Percentiles rank a stretch among this genome's conserved stretches.
phyloP scores from a whole-genome alignment of 2,888 invertebrate species.

The Torymus auratus region DNA sequence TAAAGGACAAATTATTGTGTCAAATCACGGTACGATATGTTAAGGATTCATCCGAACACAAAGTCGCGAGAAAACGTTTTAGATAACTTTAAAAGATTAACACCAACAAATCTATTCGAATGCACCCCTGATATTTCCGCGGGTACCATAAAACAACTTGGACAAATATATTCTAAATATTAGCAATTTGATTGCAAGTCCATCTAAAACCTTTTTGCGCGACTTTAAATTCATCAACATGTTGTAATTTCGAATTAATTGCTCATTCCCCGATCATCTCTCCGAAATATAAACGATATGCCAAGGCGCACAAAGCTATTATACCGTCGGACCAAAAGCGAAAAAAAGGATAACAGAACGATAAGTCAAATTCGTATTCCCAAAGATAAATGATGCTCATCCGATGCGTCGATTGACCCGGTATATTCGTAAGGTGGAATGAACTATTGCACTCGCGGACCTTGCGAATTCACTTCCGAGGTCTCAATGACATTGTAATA shows the following conservation, averaged over 20 bases:
- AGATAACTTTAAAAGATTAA: neutral
- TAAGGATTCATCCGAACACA: constrained; percentile 9
- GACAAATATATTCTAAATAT: neutral
- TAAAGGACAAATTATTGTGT: constrained; percentile 31
- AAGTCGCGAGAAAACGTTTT: constrained; percentile 3
- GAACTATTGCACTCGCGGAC: constrained; percentile 30
- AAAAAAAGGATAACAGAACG: constrained; percentile 2
- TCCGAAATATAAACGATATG: constrained; percentile 17
- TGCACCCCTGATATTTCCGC: too few relatives aligned
- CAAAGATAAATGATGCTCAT: constrained; percentile 9
- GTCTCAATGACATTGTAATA: neutral
- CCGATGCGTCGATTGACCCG: neutral
- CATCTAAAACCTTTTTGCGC: neutral
- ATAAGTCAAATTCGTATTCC: constrained; percentile 25
- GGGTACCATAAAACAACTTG: too few relatives aligned
- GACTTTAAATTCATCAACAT: constrained; percentile 18
- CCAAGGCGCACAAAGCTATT: constrained; percentile 53
- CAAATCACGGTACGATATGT: constrained; percentile 4
- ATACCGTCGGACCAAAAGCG: constrained; percentile 48
- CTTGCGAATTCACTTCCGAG: constrained; percentile 20
- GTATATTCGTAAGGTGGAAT: neutral
- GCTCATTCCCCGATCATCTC: neutral
- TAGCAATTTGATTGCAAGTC: neutral
- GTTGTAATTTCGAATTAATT: constrained; percentile 28
- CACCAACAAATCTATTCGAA: too few relatives aligned